A percentile compares a stretch with the other conserved stretches of the same genome.
phyloP scores from a whole-genome alignment of 2,888 invertebrate genomes.

The Ernsta delagoae region DNA sequence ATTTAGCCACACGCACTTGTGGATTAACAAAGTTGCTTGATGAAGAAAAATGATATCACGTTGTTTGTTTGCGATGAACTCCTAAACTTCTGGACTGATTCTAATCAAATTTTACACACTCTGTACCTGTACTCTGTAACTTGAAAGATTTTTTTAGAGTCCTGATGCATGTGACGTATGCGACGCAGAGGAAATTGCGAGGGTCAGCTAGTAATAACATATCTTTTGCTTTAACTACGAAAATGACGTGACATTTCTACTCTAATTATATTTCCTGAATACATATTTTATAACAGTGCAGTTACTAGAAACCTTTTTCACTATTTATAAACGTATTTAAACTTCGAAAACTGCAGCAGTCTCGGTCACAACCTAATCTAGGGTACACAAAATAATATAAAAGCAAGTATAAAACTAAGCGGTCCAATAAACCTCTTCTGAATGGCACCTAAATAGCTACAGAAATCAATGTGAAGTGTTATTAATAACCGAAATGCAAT shows the following conservation, averaged over 20 bases:
- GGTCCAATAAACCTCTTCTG: conserved; percentile 4
- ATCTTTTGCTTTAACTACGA: neutral
- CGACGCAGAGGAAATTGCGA: too few relatives aligned
- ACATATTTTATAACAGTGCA: neutral
- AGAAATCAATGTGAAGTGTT: neutral
- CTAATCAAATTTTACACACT: too few relatives aligned
- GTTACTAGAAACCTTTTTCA: conserved; percentile 3
- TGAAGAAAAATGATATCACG: too few relatives aligned
- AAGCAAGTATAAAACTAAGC: neutral
- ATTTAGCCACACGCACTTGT: too few relatives aligned
- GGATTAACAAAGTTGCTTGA: too few relatives aligned
- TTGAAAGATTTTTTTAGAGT: too few relatives aligned
- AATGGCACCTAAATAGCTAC: neutral
- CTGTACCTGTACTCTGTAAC: too few relatives aligned
- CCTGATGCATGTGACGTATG: too few relatives aligned
- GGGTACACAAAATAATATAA: conserved; percentile 7
- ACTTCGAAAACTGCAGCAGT: conserved; percentile 46
- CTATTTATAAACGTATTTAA: too few relatives aligned
- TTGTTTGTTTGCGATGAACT: too few relatives aligned
- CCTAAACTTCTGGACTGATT: too few relatives aligned
- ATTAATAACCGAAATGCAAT: neutral
- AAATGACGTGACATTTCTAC: neutral
- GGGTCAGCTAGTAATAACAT: too few relatives aligned
- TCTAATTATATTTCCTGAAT: neutral
- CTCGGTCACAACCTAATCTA: conserved; percentile 42